Evolutionary conservation across 2,888 invertebrate species (phyloP), one percentile per base, ranked within the genome.

Genomic region (Agriopis aurantiaria): DNA sequence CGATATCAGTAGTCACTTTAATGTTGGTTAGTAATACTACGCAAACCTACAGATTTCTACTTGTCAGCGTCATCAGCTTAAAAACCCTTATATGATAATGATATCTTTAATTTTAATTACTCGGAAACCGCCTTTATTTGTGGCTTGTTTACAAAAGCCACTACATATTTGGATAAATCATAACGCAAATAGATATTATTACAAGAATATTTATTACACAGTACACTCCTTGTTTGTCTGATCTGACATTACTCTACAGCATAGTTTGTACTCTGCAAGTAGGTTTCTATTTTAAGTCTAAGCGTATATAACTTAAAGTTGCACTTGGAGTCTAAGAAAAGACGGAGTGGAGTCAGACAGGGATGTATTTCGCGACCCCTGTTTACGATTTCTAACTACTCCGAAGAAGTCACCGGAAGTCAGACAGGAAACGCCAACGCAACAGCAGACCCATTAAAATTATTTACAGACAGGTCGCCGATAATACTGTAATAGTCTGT

Each of bases 1-100:
- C 58, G 7, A 17, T 45, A 57, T 11, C 57, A 57, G 17, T 6
- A 57, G 7, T 11, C 33, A 57, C 41, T 56, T 56, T 14, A 10
- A 43, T 45, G 14, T 57, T 17, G 9, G 6, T 23, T 45, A 57
- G 45, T 45, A 45, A 57, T 23, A 45, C 17, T 57, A 57, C 3
- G 14, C 10, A 17, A 41, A 46, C 41, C 14, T 41, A 43, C 3
- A 12, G 23, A 3, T 33, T 14, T 0, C 8, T 9, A 33, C 23
- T 23, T n/a, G 12, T 4, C 11, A 11, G n/a, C 14, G 12, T 43
- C 57, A 64, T 33, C 23, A n/a, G 55, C 46, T 48, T 45, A 5
- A 63, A 62, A 52, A 53, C 55, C 55, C 40, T n/a, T 62, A 53
- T 62, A 55, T 49, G 63, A 63, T 55, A 64, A 63, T n/a, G 17